phyloP scores from a whole-genome alignment of 1,140 invertebrate genomes.

The Probaryconus sp. region DNA sequence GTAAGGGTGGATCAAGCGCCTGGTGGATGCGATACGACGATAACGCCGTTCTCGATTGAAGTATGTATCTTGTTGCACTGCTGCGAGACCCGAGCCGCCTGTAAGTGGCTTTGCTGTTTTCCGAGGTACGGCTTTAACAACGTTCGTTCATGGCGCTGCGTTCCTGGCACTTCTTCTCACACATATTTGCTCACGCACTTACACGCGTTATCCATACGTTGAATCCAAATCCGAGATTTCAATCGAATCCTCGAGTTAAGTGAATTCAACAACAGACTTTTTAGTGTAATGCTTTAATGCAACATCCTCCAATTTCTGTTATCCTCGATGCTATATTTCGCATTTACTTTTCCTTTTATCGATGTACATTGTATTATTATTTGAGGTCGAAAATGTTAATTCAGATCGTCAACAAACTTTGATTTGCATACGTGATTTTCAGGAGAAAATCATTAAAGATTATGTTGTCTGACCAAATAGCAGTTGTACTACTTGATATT shows the following conservation, averaged over 20 bases:
- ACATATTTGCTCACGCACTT: conserved; percentile 33
- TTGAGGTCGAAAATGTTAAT: too few relatives aligned
- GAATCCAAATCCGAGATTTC: conserved; percentile 29
- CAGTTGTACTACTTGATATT: too few relatives aligned
- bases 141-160: conserved; percentile 4
- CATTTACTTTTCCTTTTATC: too few relatives aligned
- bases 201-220: conserved; percentile 33
- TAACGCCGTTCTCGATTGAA: conserved; percentile 11
- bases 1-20: conserved; percentile 30
- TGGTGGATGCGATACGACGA: conserved; percentile 17
- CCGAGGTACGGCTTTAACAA: conserved; percentile 12
- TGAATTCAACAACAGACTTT: conserved; percentile 12
- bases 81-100: not conserved
- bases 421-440: too few relatives aligned
- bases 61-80: conserved; percentile 15
- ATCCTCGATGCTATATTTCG: not conserved
- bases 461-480: too few relatives aligned
- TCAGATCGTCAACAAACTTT: too few relatives aligned
- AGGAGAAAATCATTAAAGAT: too few relatives aligned
- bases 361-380: too few relatives aligned
- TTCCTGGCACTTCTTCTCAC: conserved; percentile 4
- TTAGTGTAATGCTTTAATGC: conserved; percentile 22
- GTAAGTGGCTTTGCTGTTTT: conserved; percentile 35
- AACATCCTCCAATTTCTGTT: not conserved
- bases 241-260: conserved; percentile 9